These are phyloP conservation scores for Drosophila lini DNA, from an alignment of 1,140 invertebrate genomes.

Conservation along the genomic window DNA sequence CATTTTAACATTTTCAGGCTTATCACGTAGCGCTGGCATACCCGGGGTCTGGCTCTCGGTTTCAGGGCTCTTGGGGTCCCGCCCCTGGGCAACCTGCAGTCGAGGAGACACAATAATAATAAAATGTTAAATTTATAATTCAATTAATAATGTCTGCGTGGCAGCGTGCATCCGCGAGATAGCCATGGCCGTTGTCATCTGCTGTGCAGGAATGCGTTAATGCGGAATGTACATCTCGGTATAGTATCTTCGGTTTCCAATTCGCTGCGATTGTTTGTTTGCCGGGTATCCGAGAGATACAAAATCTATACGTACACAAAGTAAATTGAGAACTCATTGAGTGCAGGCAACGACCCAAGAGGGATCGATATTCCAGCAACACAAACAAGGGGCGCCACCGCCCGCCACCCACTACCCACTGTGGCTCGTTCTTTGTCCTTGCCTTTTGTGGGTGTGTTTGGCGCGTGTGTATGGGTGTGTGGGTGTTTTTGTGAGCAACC, in stretches of 20 bases:
- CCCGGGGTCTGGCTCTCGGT: neutral
- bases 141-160: slow-evolving; percentile 81
- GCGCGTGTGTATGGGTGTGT: slow-evolving; percentile 8
- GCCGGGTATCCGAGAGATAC: slow-evolving; percentile 55
- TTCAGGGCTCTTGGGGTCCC: neutral
- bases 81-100: slow-evolving; percentile 31
- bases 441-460: slow-evolving; percentile 35
- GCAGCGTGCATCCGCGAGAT: slow-evolving; percentile 19
- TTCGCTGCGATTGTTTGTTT: slow-evolving; percentile 31
- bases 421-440: slow-evolving; percentile 7
- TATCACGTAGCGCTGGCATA: slow-evolving; percentile 57
- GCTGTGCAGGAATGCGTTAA: slow-evolving; percentile 46
- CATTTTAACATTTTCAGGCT: slow-evolving; percentile 54
- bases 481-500: slow-evolving; percentile 36
- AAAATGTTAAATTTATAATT: slow-evolving; percentile 84
- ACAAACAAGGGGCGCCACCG: slow-evolving; percentile 33
- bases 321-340: slow-evolving; percentile 81
- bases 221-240: neutral
- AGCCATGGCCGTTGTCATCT: slow-evolving; percentile 17
- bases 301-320: slow-evolving; percentile 61
- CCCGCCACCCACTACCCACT: slow-evolving; percentile 1
- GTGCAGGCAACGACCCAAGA: slow-evolving; percentile 79
- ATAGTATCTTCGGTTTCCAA: slow-evolving; percentile 20
- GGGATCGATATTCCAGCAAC: slow-evolving; percentile 76
- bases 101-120: slow-evolving; percentile 67